Conservation (phyloP, 2,113 vertebrate genomes). For the Cnemophilus loriae region DNA sequence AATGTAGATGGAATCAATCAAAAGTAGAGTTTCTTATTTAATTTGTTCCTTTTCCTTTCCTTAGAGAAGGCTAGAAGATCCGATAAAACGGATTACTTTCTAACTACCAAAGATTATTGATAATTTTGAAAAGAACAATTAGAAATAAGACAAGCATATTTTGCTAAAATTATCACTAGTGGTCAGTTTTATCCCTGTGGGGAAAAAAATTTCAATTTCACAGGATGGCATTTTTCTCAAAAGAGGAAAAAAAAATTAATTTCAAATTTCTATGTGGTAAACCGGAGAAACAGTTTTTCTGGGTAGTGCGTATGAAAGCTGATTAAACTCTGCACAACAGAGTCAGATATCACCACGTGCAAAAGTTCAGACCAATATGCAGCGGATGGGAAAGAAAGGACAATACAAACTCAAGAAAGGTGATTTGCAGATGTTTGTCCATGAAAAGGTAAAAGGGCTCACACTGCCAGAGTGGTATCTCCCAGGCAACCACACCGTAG, state of each 20-base stretch:
- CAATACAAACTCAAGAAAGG: not conserved
- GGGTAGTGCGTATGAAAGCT: not conserved
- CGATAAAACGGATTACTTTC: not conserved
- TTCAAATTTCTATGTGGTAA: not conserved
- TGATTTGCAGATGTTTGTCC: not conserved
- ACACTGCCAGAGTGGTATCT: not conserved
- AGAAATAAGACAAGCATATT: not conserved
- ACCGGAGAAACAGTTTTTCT: not conserved
- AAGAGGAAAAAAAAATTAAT: not conserved
- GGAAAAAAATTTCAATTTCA: not conserved
- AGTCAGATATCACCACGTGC: not conserved
- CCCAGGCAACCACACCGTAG: not conserved
- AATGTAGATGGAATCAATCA: not conserved
- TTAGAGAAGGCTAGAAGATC: not conserved
- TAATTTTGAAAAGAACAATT: not conserved
- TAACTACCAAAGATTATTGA: not conserved
- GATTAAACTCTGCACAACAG: not conserved
- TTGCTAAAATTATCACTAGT: not conserved
- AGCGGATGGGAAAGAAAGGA: not conserved
- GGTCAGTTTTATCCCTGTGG: not conserved
- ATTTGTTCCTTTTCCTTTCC: not conserved
- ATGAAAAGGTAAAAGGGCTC: not conserved
- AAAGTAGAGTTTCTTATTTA: not conserved
- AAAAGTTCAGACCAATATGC: not conserved
- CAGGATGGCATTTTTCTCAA: not conserved